These are phyloP conservation scores for Vulpes lagopus DNA, from an alignment of 2,113 vertebrate genomes.

Conservation along the genomic window DNA sequence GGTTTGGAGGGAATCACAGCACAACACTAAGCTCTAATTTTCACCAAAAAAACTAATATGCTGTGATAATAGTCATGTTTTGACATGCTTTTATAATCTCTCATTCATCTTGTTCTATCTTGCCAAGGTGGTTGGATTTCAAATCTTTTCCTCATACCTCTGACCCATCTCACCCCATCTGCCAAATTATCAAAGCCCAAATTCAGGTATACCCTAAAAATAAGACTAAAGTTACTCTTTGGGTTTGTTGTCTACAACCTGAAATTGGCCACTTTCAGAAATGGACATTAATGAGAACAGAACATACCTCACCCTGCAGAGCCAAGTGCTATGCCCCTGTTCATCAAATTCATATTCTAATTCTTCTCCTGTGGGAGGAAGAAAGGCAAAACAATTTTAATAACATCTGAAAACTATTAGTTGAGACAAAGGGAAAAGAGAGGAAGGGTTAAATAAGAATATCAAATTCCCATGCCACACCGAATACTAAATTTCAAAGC, in stretches of 20 bases:
- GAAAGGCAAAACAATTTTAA: conserved; percentile 57
- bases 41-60: not conserved
- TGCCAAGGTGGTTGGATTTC: not conserved
- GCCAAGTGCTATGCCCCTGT: conserved; percentile 94
- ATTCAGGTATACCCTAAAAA: conserved; percentile 29
- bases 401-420: conserved; percentile 50
- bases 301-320: conserved; percentile 96
- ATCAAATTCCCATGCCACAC: not conserved
- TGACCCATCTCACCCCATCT: not conserved
- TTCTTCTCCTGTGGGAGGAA: conserved; percentile 92
- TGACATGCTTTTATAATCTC: conserved; percentile 16
- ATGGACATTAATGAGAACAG: conserved; percentile 13
- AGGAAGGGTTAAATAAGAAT: not conserved
- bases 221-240: conserved; percentile 4
- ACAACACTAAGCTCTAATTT: conserved; percentile 61
- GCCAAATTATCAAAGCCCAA: not conserved
- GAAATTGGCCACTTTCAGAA: conserved; percentile 39
- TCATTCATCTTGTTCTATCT: conserved; percentile 22
- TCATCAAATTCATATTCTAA: conserved; percentile 98
- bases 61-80: not conserved
- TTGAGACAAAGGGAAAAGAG: conserved; percentile 38
- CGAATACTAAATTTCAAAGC: conserved; percentile 26
- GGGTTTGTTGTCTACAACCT: not conserved
- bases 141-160: not conserved
- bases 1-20: conserved; percentile 60